Evolutionary conservation across 2,797 vertebrate species (phyloP).

Genomic region (Gambelia wislizenii): DNA sequence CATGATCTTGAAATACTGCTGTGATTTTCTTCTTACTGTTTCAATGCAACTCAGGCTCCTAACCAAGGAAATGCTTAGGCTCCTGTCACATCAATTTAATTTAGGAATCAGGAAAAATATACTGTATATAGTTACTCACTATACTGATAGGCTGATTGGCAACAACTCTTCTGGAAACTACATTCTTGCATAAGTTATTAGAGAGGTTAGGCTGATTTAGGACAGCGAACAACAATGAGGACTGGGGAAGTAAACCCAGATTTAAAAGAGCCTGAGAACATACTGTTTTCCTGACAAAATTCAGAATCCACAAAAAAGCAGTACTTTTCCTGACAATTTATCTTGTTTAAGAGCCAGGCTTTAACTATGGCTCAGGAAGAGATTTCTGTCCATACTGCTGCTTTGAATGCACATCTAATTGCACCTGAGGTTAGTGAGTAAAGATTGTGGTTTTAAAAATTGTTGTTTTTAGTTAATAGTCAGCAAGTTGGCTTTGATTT

Average conservation of each 20-base stretch:
- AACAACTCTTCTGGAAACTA: neutral
- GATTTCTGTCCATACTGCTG: conserved; percentile 13
- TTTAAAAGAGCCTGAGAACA: neutral
- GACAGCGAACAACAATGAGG: neutral
- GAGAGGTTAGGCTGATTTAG: neutral
- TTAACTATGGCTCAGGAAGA: neutral
- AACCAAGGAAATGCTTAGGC: neutral
- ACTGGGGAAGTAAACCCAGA: neutral
- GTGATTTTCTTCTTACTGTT: too few relatives aligned
- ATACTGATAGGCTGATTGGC: too few relatives aligned
- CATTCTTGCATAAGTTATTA: neutral
- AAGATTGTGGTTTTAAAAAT: neutral
- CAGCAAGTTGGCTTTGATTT: too few relatives aligned
- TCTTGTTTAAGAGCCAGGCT: neutral
- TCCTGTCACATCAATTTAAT: neutral
- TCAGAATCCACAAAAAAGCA: too few relatives aligned
- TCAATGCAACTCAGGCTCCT: neutral
- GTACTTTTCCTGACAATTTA: neutral
- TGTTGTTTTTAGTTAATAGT: too few relatives aligned
- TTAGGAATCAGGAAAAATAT: neutral
- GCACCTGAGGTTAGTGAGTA: neutral
- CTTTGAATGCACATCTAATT: neutral
- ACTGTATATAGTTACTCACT: too few relatives aligned
- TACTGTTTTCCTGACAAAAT: neutral
- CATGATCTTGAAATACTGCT: too few relatives aligned